Percentiles rank a stretch among this genome's conserved stretches.
phyloP scores from a whole-genome alignment of 2,797 vertebrate species.

The Falco novaeseelandiae region DNA sequence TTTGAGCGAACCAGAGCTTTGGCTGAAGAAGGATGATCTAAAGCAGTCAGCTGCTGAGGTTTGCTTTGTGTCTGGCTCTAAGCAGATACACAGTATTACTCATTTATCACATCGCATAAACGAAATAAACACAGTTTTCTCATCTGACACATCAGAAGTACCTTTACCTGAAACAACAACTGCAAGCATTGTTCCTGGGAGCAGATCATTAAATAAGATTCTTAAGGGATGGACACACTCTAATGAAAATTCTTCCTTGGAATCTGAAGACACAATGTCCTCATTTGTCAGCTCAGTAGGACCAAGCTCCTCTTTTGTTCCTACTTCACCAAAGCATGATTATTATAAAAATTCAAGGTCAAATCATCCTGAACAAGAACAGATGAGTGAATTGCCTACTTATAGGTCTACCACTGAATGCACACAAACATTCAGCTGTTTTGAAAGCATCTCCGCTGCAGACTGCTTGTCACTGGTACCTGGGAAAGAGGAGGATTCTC shows the following conservation, averaged over 20 bases:
- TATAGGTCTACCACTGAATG: slow-evolving; percentile 1
- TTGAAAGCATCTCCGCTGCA: not conserved
- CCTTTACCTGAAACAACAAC: slow-evolving; percentile 65
- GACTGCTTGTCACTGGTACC: slow-evolving; percentile 3
- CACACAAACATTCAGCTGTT: slow-evolving; percentile 10
- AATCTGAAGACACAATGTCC: not conserved
- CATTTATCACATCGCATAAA: not conserved
- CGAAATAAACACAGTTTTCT: not conserved
- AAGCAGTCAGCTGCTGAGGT: slow-evolving; percentile 64
- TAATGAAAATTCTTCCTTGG: not conserved
- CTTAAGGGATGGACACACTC: not conserved
- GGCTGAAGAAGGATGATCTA: slow-evolving; percentile 59
- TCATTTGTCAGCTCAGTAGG: slow-evolving; percentile 46
- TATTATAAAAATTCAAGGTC: slow-evolving; percentile 37
- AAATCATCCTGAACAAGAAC: slow-evolving; percentile 59
- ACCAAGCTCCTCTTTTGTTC: slow-evolving; percentile 7
- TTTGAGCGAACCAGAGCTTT: slow-evolving; percentile 18
- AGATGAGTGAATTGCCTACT: slow-evolving; percentile 39
- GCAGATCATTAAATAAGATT: not conserved
- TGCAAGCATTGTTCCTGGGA: not conserved
- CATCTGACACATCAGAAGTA: slow-evolving; percentile 37
- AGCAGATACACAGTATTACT: slow-evolving; percentile 12
- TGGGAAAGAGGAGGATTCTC: not conserved
- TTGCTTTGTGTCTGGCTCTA: slow-evolving; percentile 51
- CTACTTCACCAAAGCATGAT: slow-evolving; percentile 4